Base-by-base conservation (phyloP, 2,113 vertebrate genomes). In the Tenrec ecaudatus region DNA sequence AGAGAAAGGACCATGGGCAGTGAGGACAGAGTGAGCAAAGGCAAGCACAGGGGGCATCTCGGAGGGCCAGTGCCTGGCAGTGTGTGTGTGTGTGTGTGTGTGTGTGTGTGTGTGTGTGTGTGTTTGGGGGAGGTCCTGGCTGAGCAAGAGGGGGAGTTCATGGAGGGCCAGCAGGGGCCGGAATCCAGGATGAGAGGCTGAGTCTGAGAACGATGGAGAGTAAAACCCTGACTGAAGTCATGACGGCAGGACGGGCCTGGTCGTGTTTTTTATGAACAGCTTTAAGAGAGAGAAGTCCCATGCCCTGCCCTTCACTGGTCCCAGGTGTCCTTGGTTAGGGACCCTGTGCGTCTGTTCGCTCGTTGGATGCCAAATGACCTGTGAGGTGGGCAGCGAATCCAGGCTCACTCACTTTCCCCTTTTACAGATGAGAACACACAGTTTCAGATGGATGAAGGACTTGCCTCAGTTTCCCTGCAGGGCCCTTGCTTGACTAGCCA, bases 201-300 rank as follows among this genome's bases (percentile, higher is more conserved):
- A 14, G 25, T 1, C 10, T 2, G 40, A 76, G 27, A 12, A 19
- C 6, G 8, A 43, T 40, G 43, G 33, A 38, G 14, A 31, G n/a
- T n/a, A n/a, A 20, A 23, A 17, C 6, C 33, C 53, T 16, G 5
- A 6, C 6, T n/a, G 15, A 12, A 2, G 40, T 16, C 3, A 31
- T 3, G 10, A 33, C 8, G 0, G 29, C 10, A 31, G 57, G 17
- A 7, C 0, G 25, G 15, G 69, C n/a, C 33, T 17, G 1, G n/a
- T n/a, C n/a, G 15, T n/a, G 3, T 71, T 33, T 33, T 27, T 27
- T 66, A 10, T 25, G 25, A 58, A 62, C 60, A 62, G 60, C 60
- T 62, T 23, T 62, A 62, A 19, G n/a, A 73, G n/a, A 22, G 2
- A 20, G 19, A 36, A 33, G 20, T 36, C n/a, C 20, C 71, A 73